Conservation (phyloP, 2,113 vertebrate species). For the Hypanus sabinus region DNA sequence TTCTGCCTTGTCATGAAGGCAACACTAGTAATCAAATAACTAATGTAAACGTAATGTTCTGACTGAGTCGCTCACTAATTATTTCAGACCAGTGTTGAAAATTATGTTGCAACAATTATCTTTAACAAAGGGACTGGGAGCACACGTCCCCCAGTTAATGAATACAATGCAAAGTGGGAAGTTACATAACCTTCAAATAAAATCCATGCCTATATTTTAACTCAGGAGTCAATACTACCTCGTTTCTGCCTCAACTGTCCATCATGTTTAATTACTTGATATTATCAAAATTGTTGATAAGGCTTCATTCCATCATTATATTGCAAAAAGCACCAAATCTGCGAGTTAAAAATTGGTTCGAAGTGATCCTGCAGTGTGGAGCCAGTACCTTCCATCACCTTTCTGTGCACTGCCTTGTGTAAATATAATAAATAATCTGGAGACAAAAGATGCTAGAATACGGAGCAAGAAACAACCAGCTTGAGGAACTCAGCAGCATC, state of each 20-base stretch:
- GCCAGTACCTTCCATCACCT: background rate
- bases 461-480: too few species aligned
- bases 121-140: background rate
- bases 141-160: background rate
- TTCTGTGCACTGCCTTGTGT: background rate
- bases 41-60: too few species aligned
- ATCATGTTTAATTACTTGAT: background rate
- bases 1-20: background rate
- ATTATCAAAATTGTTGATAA: background rate
- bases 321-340: background rate
- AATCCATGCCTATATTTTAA: background rate
- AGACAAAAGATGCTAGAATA: too few species aligned
- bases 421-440: background rate
- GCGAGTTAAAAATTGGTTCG: background rate
- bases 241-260: background rate
- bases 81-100: background rate
- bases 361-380: background rate
- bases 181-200: too few species aligned
- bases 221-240: background rate
- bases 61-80: too few species aligned
- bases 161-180: background rate
- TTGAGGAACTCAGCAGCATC: too few species aligned
- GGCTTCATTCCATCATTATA: background rate
- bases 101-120: background rate
- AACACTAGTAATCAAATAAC: background rate